These are phyloP conservation scores for Lathamus discolor DNA, from an alignment of 2,113 vertebrate species.

Conservation along the genomic window DNA sequence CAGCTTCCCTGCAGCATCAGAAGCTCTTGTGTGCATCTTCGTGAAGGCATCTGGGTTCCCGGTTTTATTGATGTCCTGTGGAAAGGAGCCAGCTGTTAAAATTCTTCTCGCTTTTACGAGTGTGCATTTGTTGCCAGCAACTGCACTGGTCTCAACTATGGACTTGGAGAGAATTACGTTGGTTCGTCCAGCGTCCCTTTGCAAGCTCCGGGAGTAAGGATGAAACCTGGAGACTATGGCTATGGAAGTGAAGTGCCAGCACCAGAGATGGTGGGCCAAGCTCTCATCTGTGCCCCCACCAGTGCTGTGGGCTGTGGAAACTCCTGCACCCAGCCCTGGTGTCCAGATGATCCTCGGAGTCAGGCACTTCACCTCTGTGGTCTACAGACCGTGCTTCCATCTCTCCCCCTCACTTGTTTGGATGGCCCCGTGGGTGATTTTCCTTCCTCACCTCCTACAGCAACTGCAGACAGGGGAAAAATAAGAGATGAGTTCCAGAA, in stretches of 20 bases:
- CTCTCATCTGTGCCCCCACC: neutral
- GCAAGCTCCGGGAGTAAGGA: neutral
- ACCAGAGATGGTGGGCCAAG: neutral
- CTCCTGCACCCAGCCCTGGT: neutral
- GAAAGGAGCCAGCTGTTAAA: slow-evolving; percentile 15
- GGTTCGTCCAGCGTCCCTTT: fast-evolving
- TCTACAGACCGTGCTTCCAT: neutral
- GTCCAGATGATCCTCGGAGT: neutral
- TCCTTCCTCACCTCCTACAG: neutral
- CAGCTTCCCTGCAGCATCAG: neutral
- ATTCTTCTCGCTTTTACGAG: neutral
- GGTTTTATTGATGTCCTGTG: neutral
- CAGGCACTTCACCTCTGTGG: neutral
- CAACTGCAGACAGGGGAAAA: neutral
- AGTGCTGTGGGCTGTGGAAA: neutral
- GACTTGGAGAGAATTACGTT: neutral
- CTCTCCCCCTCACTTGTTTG: neutral
- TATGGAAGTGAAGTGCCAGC: neutral
- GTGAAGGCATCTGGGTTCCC: neutral
- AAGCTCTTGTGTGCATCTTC: neutral
- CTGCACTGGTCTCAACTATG: fast-evolving
- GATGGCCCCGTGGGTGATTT: neutral
- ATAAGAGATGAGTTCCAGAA: neutral
- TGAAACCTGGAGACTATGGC: neutral
- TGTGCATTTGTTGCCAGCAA: neutral